phyloP scores from a whole-genome alignment of 2,797 vertebrate genomes.

The Cirrhinus mrigala region DNA sequence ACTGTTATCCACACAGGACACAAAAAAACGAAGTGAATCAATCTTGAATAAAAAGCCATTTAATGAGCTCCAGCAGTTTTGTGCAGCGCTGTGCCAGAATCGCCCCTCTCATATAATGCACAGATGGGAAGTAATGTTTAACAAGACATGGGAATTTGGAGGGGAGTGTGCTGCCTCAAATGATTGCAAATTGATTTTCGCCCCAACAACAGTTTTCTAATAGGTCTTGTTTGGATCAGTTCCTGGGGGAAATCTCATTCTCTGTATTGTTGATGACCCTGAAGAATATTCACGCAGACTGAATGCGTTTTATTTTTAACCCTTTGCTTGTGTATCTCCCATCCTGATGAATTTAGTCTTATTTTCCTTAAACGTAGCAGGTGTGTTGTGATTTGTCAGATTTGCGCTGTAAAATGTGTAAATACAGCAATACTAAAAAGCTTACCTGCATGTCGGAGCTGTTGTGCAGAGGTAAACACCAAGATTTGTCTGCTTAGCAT shows the following conservation, averaged over 20 bases:
- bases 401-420: not conserved
- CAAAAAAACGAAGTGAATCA: constrained; percentile 9
- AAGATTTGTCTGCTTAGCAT: not conserved
- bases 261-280: constrained; percentile 38
- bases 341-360: not conserved
- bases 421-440: not conserved
- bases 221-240: constrained; percentile 1
- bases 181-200: constrained; percentile 52
- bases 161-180: constrained; percentile 5
- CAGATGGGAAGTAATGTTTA: constrained; percentile 44
- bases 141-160: constrained; percentile 36
- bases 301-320: not conserved
- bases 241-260: constrained; percentile 30
- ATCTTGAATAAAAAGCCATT: constrained; percentile 44
- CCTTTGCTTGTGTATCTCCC: not conserved
- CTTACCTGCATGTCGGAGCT: not conserved
- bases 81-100: constrained; percentile 11
- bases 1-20: constrained; percentile 34
- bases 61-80: constrained; percentile 27
- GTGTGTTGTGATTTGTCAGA: not conserved
- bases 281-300: not conserved
- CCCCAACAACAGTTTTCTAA: constrained; percentile 27
- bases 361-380: not conserved
- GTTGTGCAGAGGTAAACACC: not conserved
- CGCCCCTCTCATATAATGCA: constrained; percentile 26